Percentiles rank a stretch among this genome's conserved stretches.
These are phyloP conservation scores for Apantesis nais DNA, from an alignment of 2,888 invertebrate species.

Conservation along the genomic window DNA sequence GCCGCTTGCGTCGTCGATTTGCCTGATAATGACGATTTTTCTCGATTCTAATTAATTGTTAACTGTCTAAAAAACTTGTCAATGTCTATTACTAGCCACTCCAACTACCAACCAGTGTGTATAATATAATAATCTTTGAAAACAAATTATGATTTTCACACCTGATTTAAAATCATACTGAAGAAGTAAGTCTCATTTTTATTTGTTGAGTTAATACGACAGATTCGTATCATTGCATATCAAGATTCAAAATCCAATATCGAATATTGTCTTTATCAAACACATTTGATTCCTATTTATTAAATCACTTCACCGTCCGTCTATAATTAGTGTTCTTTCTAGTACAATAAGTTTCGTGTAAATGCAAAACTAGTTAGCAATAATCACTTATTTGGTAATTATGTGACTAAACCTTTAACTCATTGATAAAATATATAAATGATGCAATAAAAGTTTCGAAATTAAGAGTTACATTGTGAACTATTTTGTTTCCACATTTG, in stretches of 20 bases:
- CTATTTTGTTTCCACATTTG: too few relatives aligned
- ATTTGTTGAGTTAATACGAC: not conserved
- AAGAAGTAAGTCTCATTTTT: not conserved
- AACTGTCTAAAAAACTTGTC: constrained; percentile 22
- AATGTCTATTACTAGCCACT: constrained; percentile 33
- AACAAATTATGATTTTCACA: not conserved
- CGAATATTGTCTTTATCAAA: not conserved
- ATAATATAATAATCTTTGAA: not conserved
- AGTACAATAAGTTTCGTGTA: too few relatives aligned
- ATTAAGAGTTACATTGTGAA: too few relatives aligned
- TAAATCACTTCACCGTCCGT: too few relatives aligned
- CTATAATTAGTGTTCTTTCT: too few relatives aligned
- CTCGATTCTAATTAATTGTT: too few relatives aligned
- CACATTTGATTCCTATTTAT: too few relatives aligned
- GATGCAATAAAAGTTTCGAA: too few relatives aligned
- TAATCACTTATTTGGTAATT: too few relatives aligned
- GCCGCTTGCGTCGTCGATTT: constrained; percentile 51
- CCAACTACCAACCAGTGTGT: not conserved
- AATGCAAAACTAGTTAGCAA: too few relatives aligned
- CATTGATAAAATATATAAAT: too few relatives aligned
- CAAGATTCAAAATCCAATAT: not conserved
- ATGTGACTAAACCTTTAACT: too few relatives aligned
- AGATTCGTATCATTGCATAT: not conserved
- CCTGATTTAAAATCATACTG: not conserved
- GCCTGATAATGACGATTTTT: constrained; percentile 52